Evolutionary conservation across 2,888 invertebrate species (phyloP).

Genomic region (Protophormia terraenovae): DNA sequence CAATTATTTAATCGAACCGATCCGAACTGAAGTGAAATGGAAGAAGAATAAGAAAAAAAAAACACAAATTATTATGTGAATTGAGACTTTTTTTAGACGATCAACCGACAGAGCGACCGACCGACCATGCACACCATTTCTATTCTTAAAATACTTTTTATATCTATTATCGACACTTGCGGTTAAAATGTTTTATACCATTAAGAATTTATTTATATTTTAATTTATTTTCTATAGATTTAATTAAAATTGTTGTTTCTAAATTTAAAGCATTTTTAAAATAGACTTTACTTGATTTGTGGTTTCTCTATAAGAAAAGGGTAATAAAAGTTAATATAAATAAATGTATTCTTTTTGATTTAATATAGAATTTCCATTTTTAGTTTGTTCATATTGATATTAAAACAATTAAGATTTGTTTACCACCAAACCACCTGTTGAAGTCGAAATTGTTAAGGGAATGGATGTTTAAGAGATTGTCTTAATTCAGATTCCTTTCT

Average conservation of each 20-base stretch:
- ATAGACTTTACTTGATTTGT: background rate
- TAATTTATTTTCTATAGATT: slow-evolving; percentile 8
- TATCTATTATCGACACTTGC: slow-evolving; percentile 30
- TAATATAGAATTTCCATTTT: background rate
- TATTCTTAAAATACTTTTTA: slow-evolving; percentile 37
- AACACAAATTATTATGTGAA: slow-evolving; percentile 20
- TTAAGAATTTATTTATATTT: background rate
- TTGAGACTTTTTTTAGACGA: slow-evolving; percentile 33
- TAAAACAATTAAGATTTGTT: background rate
- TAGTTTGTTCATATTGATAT: background rate
- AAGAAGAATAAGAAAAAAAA: background rate
- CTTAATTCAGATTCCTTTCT: too few species aligned
- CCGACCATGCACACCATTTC: slow-evolving; percentile 19
- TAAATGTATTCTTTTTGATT: background rate
- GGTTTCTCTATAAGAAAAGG: background rate
- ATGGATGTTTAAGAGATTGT: too few species aligned
- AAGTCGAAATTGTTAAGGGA: background rate
- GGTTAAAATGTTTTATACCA: slow-evolving; percentile 25
- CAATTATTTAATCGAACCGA: slow-evolving; percentile 42
- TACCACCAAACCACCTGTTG: background rate
- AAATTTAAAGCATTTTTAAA: slow-evolving; percentile 6
- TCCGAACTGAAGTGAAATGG: background rate
- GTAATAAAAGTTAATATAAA: background rate
- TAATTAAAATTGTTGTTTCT: slow-evolving; percentile 28
- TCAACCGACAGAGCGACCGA: background rate